Conservation (phyloP, 2,888 invertebrate genomes). For the Chrysomela aeneicollis region DNA sequence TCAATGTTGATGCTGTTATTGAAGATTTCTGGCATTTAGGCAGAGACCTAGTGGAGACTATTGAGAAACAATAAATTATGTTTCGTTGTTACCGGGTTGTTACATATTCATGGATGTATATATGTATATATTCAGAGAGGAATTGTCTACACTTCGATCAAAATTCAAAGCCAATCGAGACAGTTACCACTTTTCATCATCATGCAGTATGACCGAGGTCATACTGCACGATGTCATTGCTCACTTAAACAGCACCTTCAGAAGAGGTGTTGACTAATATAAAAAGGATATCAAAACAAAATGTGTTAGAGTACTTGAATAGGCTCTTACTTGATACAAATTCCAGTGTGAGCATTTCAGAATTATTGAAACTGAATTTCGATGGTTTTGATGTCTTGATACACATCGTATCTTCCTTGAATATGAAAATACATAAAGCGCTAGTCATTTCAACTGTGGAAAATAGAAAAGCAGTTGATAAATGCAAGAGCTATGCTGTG, state of each 20-base stretch:
- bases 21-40: conserved; percentile 78
- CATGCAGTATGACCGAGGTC: conserved; percentile 79
- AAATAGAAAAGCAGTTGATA: conserved; percentile 47
- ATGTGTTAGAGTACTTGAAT: conserved; percentile 61
- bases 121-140: no score
- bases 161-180: conserved; percentile 69
- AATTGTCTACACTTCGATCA: conserved; percentile 74
- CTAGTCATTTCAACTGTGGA: conserved; percentile 52
- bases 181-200: conserved; percentile 74
- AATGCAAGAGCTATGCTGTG: conserved; percentile 71
- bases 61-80: conserved; percentile 55
- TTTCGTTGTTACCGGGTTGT: no score
- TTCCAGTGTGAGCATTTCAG: conserved; percentile 40
- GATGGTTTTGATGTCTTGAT: conserved; percentile 81
- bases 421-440: conserved; percentile 62
- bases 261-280: conserved; percentile 70
- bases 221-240: no score
- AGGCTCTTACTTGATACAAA: conserved; percentile 32
- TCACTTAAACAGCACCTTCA: conserved; percentile 70
- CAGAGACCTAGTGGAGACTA: conserved; percentile 68
- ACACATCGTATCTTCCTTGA: conserved; percentile 64
- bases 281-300: conserved; percentile 68
- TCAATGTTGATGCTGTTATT: conserved; percentile 72
- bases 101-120: no score
- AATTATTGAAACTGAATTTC: conserved; percentile 52